Evolutionary conservation across 2,888 invertebrate species (phyloP), one percentile per base, ranked within the genome.

Genomic region (Lottia scabra): DNA sequence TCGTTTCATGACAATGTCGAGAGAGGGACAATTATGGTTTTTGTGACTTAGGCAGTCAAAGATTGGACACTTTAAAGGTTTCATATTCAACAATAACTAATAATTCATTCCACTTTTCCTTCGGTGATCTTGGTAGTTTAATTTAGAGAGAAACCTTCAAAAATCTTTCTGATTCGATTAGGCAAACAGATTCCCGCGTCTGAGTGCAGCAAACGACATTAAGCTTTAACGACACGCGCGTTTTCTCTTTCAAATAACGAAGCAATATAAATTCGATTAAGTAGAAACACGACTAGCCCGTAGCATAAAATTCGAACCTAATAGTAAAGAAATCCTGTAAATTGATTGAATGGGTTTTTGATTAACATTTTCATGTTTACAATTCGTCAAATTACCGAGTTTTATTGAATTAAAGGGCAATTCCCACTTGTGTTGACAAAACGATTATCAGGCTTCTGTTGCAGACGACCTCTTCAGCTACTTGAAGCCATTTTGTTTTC

Each of bases 321-420:
- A 75, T 75, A 71, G 69, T 73, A 72, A 72, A 71, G 73, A 78
- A 78, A 78, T 78, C 78, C 76, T 62, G 71, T 74, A 71, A 75
- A 78, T 76, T 77, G 78, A 78, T 72, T 71, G 78, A 78, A 78
- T 77, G 75, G 74, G 78, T 76, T 78, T 78, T 76, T 77, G 78
- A 78, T 78, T 77, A 75, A 75, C 75, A 71, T 68, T 72, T 75
- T 70, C 78, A 72, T 78, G 78, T 78, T 78, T 78, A 78, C 78
- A 74, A 74, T 77, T 71, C 73, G 71, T 64, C 74, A 75, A 78
- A 78, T 78, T 78, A 76, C 75, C 78, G 75, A 68, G 67, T 63
- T 73, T 75, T 75, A 78, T 78, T 75, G 70, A 74, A 72, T 78
- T 78, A 78, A 38, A 46, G 65, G 70, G 70, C 64, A 70, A 70